Conservation (phyloP, 1,140 invertebrate genomes). For the Danaus melanippus region DNA sequence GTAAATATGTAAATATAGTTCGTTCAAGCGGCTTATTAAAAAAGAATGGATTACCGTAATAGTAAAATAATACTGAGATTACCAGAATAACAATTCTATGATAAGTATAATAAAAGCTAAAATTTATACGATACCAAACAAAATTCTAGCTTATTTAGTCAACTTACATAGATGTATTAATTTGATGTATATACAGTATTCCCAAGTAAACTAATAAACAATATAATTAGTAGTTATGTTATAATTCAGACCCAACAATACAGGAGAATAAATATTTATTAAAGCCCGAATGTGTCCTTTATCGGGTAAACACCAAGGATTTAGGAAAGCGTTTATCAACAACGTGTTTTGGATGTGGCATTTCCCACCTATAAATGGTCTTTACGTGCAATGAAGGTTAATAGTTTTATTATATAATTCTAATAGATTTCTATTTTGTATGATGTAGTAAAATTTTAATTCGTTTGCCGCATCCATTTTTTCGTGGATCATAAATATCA, state of each 20-base stretch:
- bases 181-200: background rate
- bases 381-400: too few species aligned
- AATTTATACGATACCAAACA: too few species aligned
- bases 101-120: background rate
- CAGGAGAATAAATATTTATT: conserved; percentile 62
- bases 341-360: conserved; percentile 25
- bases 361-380: background rate
- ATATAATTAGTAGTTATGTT: conserved; percentile 48
- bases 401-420: too few species aligned
- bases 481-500: conserved; percentile 26
- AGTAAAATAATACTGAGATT: conserved; percentile 1
- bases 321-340: conserved; percentile 20
- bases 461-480: background rate
- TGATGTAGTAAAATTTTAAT: too few species aligned
- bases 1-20: too few species aligned
- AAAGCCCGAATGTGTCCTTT: conserved; percentile 52
- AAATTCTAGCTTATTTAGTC: too few species aligned
- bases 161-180: too few species aligned
- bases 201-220: conserved; percentile 52
- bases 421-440: too few species aligned
- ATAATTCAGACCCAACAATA: conserved; percentile 47
- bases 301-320: conserved; percentile 34
- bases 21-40: background rate
- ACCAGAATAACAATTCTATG: conserved; percentile 3
- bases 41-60: background rate